Evolutionary conservation across 2,797 vertebrate genomes (phyloP).

Genomic region (Myiotriccus ornatus): DNA sequence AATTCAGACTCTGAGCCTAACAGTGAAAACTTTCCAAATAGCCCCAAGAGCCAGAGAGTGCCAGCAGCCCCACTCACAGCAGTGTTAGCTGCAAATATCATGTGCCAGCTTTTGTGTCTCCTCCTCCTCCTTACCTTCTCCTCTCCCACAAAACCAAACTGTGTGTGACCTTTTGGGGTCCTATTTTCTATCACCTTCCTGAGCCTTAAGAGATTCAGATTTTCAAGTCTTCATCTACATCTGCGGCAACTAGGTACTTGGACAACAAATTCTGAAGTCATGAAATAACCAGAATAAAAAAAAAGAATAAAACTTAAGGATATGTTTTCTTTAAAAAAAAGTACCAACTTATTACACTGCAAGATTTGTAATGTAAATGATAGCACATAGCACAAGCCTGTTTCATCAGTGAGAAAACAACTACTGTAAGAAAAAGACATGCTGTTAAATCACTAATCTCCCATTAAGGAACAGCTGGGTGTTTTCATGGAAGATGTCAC

Average conservation of each 20-base stretch:
- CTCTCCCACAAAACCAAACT: background rate
- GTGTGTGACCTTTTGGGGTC: fast-evolving
- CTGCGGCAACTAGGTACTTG: background rate
- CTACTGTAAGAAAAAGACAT: background rate
- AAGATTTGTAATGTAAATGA: background rate
- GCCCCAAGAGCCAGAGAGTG: background rate
- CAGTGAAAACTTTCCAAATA: background rate
- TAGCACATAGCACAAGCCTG: background rate
- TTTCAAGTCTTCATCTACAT: background rate
- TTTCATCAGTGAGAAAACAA: background rate
- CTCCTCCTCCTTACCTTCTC: background rate
- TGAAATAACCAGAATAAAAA: background rate
- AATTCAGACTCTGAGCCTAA: background rate
- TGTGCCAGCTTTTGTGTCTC: background rate
- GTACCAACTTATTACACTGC: background rate
- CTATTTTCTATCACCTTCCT: background rate
- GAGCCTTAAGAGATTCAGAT: background rate
- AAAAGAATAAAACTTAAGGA: background rate
- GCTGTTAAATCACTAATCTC: background rate
- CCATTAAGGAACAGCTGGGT: background rate
- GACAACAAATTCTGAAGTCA: background rate
- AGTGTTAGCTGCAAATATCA: background rate
- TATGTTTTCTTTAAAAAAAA: background rate
- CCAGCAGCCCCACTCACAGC: background rate
- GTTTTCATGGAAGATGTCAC: background rate